phyloP scores from a whole-genome alignment of 2,113 vertebrate genomes.

The Bombycilla garrulus region DNA sequence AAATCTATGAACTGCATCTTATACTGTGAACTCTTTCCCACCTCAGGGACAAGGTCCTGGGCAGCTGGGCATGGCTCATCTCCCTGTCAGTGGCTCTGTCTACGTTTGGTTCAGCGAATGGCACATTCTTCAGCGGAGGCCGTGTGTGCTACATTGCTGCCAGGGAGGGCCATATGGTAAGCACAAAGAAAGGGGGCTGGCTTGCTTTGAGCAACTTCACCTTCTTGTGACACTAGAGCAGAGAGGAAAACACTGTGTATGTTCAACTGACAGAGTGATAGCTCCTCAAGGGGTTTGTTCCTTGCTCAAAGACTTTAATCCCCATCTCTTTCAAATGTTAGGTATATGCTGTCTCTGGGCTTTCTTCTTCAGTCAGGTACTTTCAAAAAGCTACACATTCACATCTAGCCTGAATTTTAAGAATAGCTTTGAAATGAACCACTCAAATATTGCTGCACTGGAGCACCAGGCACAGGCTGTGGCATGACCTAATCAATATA shows the following conservation, averaged over 20 bases:
- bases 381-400: neutral
- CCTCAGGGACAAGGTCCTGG: conserved; percentile 83
- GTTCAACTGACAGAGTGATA: neutral
- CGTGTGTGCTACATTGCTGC: conserved; percentile 85
- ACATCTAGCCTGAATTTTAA: neutral
- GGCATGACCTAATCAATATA: neutral
- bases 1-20: fast-evolving
- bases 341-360: neutral
- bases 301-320: neutral
- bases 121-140: conserved; percentile 83
- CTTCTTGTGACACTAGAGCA: neutral
- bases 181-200: neutral
- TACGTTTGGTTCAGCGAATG: conserved; percentile 82
- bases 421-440: neutral
- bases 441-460: neutral
- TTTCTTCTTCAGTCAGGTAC: neutral
- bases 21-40: neutral
- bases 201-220: neutral
- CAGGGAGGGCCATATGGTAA: conserved; percentile 89
- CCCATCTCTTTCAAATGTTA: neutral
- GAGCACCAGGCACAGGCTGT: neutral
- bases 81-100: conserved; percentile 85
- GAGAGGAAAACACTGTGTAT: neutral
- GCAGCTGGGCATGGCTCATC: conserved; percentile 87
- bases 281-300: neutral